These are phyloP conservation scores for Columba guinea DNA, from an alignment of 2,797 vertebrate species.

Conservation along the genomic window DNA sequence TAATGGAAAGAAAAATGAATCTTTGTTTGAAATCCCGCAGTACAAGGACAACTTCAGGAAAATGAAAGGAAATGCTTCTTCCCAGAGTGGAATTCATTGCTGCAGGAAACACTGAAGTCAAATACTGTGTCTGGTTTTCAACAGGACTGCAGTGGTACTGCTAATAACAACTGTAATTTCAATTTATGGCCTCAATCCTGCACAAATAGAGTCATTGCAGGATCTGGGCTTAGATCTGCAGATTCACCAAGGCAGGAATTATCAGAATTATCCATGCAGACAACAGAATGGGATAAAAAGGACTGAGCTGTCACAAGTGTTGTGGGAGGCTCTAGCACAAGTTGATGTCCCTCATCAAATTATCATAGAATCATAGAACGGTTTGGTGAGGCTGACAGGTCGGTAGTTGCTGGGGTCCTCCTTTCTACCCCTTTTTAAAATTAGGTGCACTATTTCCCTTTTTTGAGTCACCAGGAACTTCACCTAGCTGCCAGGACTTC, in stretches of 20 bases:
- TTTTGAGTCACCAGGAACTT: too few relatives aligned
- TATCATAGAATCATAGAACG: too few relatives aligned
- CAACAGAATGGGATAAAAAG: background rate
- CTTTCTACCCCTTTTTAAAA: too few relatives aligned
- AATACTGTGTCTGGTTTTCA: slow-evolving; percentile 22
- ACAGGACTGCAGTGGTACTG: background rate
- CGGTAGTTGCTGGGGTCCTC: too few relatives aligned
- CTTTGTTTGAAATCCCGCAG: slow-evolving; percentile 14
- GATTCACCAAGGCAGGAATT: background rate
- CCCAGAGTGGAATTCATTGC: slow-evolving; percentile 13
- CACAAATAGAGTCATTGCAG: background rate
- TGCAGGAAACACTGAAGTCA: slow-evolving; percentile 22
- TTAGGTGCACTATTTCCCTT: too few relatives aligned
- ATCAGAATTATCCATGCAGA: background rate
- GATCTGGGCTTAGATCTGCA: background rate
- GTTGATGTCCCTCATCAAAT: background rate
- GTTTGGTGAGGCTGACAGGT: too few relatives aligned
- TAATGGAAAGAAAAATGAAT: background rate
- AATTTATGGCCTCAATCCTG: background rate
- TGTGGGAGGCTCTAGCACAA: background rate
- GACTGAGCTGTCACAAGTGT: background rate
- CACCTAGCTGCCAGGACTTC: too few relatives aligned
- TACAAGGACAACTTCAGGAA: slow-evolving; percentile 30
- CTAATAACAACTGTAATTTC: slow-evolving; percentile 5
- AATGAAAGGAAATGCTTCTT: slow-evolving; percentile 49